These are phyloP conservation scores for Lamellibrachia luymesi DNA, from an alignment of 1,140 invertebrate genomes.

Conservation along the genomic window DNA sequence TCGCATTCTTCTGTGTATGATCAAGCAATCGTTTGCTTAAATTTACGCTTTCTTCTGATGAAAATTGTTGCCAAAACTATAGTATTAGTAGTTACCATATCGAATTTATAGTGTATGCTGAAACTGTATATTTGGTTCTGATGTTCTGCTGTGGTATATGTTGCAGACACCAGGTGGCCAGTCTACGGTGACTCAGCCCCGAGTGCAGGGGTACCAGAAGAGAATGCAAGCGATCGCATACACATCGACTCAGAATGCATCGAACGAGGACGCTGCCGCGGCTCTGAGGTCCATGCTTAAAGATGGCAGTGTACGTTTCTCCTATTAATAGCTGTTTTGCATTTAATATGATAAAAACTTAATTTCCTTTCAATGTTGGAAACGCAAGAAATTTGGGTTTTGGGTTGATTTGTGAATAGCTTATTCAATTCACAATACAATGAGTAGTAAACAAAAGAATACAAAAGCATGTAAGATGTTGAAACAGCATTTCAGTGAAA, in stretches of 20 bases:
- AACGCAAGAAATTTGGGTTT: too few relatives aligned
- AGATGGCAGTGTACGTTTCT: conserved; percentile 16
- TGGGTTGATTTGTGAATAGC: too few relatives aligned
- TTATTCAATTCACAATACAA: too few relatives aligned
- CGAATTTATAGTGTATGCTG: background rate
- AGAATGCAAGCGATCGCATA: background rate
- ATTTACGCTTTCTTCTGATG: too few relatives aligned
- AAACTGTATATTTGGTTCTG: background rate
- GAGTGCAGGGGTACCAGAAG: background rate
- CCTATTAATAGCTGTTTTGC: conserved; percentile 15
- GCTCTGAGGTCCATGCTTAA: conserved; percentile 45
- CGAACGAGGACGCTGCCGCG: conserved; percentile 45
- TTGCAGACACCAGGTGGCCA: background rate
- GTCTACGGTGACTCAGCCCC: background rate
- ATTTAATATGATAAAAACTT: conserved; percentile 4
- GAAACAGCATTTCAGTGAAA: too few relatives aligned
- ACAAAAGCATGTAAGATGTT: too few relatives aligned
- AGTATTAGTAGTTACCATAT: background rate
- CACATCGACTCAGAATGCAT: conserved; percentile 6
- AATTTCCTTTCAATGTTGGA: background rate
- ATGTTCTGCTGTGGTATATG: background rate
- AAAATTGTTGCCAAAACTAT: too few relatives aligned
- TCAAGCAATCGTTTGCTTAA: too few relatives aligned
- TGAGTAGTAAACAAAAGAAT: too few relatives aligned
- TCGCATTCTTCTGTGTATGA: too few relatives aligned